These are phyloP conservation scores for Sclerodermus sp. DNA, from an alignment of 2,888 invertebrate genomes.

Conservation along the genomic window DNA sequence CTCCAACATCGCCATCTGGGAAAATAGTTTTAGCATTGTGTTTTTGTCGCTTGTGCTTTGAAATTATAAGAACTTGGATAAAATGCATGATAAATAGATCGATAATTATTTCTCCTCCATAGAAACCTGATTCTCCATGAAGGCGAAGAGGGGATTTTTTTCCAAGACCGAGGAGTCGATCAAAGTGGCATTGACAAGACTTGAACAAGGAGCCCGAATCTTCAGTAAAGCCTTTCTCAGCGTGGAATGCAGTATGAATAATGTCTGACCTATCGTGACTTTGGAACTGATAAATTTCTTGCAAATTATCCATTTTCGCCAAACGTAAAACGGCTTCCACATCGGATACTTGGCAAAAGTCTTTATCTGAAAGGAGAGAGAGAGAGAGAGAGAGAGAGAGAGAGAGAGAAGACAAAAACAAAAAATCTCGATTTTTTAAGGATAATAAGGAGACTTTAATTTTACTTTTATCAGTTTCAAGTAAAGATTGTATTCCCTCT, in stretches of 20 bases:
- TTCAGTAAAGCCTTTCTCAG: constrained; percentile 72
- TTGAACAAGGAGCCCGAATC: constrained; percentile 70
- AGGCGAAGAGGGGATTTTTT: constrained; percentile 67
- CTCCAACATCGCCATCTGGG: constrained; percentile 59
- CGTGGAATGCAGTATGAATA: constrained; percentile 74
- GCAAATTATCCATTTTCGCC: constrained; percentile 74
- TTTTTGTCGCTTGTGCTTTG: too few relatives aligned
- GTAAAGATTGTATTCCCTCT: constrained; percentile 80
- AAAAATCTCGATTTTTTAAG: too few relatives aligned
- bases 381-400: too few relatives aligned
- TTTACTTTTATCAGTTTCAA: constrained; percentile 72
- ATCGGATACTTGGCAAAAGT: constrained; percentile 70
- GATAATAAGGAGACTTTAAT: too few relatives aligned
- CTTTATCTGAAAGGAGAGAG: constrained; percentile 60
- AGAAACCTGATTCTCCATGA: constrained; percentile 71
- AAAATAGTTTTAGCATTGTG: constrained; percentile 3
- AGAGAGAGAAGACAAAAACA: too few relatives aligned
- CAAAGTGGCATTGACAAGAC: constrained; percentile 67
- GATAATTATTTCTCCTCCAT: too few relatives aligned
- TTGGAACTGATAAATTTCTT: constrained; percentile 73
- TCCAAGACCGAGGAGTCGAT: constrained; percentile 62
- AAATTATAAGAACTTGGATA: too few relatives aligned
- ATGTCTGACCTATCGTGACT: too few relatives aligned
- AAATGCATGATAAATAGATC: too few relatives aligned
- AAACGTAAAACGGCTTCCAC: constrained; percentile 82